Percentiles rank a stretch among this genome's conserved stretches.
These are phyloP conservation scores for Epizoanthus rinbou DNA, from an alignment of 92 coral and sea anemone genomes.

Conservation along the genomic window DNA sequence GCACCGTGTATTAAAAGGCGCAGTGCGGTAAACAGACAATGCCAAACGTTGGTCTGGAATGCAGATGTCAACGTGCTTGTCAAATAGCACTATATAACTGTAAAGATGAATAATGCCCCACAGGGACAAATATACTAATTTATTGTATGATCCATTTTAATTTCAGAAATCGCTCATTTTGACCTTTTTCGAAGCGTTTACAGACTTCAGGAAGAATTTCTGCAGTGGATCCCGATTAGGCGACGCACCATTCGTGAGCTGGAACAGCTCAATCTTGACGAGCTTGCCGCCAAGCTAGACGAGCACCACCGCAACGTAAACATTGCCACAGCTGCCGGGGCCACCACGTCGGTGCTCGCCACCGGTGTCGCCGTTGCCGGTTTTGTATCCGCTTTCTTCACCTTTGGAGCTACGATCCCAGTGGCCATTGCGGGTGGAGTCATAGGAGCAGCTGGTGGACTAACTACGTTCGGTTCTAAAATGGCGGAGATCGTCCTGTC, in stretches of 20 bases:
- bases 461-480: slow-evolving; percentile 67
- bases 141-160: neutral
- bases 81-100: no score
- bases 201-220: slow-evolving; percentile 52
- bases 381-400: slow-evolving; percentile 59
- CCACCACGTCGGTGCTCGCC: slow-evolving; percentile 63
- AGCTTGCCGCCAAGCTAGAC: slow-evolving; percentile 48
- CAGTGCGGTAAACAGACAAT: no score
- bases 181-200: slow-evolving; percentile 47
- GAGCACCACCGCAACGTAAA: slow-evolving; percentile 61
- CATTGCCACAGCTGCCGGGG: slow-evolving; percentile 70
- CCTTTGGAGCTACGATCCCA: slow-evolving; percentile 71
- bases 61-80: no score
- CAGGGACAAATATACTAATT: neutral
- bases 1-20: no score
- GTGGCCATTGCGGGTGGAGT: slow-evolving; percentile 60
- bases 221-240: slow-evolving; percentile 62
- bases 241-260: slow-evolving; percentile 57
- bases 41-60: no score
- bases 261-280: slow-evolving; percentile 57
- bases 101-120: no score
- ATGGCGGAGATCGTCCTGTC: slow-evolving; percentile 55
- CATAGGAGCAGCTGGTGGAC: slow-evolving; percentile 68
- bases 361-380: slow-evolving; percentile 69
- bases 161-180: slow-evolving; percentile 49